Conservation (phyloP, 1,140 invertebrate species). For the Cydia fagiglandana region DNA sequence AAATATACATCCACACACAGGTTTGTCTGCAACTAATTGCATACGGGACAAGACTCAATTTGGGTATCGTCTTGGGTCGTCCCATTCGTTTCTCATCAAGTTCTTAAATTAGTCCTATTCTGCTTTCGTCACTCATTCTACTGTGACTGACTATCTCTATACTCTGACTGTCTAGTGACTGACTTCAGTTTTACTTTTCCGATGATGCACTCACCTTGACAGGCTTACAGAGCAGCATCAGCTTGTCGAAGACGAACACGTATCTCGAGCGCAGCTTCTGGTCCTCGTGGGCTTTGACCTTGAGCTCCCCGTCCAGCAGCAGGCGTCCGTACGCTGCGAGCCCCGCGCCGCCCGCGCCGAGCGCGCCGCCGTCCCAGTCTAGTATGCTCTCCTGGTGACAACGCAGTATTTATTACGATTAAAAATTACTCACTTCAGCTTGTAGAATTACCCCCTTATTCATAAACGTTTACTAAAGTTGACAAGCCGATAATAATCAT, state of each 20-base stretch:
- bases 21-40: background rate
- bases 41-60: no score
- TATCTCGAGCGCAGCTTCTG: conserved; percentile 92
- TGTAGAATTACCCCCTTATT: no score
- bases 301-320: conserved; percentile 95
- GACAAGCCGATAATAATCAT: no score
- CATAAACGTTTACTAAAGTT: no score
- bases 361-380: conserved; percentile 89
- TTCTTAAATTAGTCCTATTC: no score
- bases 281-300: conserved; percentile 94
- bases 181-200: conserved; percentile 81
- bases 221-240: conserved; percentile 96
- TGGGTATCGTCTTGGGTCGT: no score
- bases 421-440: no score
- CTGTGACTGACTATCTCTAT: no score
- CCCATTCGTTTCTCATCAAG: no score
- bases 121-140: no score
- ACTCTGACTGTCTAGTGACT: no score
- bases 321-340: conserved; percentile 94
- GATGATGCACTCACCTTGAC: conserved; percentile 83
- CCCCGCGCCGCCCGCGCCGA: conserved; percentile 87
- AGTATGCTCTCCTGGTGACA: conserved; percentile 85
- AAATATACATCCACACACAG: no score
- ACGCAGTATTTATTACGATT: background rate
- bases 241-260: conserved; percentile 98